phyloP scores from a whole-genome alignment of 2,888 invertebrate species.

The Ophraella communa region DNA sequence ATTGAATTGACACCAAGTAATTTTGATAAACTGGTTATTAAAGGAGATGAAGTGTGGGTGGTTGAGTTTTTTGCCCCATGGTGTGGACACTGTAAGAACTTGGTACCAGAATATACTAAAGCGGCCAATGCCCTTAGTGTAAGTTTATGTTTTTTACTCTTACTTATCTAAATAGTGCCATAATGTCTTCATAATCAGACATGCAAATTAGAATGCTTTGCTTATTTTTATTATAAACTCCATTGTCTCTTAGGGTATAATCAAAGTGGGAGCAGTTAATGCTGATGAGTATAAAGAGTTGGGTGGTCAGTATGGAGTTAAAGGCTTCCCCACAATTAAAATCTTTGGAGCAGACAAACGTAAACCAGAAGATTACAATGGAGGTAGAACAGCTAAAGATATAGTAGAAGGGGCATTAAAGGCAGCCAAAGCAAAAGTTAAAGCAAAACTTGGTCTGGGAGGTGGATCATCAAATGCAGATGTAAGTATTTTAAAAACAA shows the following conservation, averaged over 20 bases:
- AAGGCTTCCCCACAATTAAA: constrained; percentile 96
- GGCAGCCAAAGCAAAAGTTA: constrained; percentile 77
- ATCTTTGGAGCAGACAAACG: constrained; percentile 87
- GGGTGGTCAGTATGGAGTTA: constrained; percentile 79
- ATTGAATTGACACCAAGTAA: constrained; percentile 85
- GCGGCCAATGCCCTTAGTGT: constrained; percentile 92
- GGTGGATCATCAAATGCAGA: constrained; percentile 53
- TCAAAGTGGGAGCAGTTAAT: constrained; percentile 94
- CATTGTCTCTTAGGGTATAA: constrained; percentile 72
- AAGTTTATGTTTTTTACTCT: constrained; percentile 34
- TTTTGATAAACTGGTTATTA: constrained; percentile 83
- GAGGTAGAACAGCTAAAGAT: constrained; percentile 83
- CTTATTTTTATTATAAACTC: constrained; percentile 42
- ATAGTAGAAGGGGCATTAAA: constrained; percentile 86
- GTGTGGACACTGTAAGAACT: constrained; percentile 90
- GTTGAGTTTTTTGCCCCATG: constrained; percentile 97
- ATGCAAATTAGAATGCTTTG: too few species aligned
- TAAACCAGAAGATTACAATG: constrained; percentile 83
- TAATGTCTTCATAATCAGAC: too few species aligned
- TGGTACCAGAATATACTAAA: constrained; percentile 94
- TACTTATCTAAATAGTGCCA: too few species aligned
- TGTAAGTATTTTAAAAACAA: constrained; percentile 33
- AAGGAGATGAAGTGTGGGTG: constrained; percentile 89
- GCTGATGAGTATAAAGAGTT: constrained; percentile 87
- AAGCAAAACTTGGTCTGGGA: constrained; percentile 71